Percentiles rank a stretch among this genome's conserved stretches.
phyloP scores from a whole-genome alignment of 2,113 vertebrate species.

The Parus major region DNA sequence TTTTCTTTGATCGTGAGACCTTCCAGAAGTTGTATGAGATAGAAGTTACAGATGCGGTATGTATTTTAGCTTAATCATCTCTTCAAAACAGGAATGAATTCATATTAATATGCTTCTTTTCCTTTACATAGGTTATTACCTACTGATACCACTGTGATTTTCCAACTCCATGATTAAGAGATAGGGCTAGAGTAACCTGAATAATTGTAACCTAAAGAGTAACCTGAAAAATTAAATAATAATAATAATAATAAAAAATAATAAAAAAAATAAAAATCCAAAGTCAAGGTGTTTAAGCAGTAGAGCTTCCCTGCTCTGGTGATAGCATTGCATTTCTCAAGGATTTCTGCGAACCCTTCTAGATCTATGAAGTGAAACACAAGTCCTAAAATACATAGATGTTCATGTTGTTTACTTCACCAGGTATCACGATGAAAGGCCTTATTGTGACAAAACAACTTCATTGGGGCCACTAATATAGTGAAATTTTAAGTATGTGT shows the following conservation, averaged over 20 bases:
- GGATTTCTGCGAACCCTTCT: not conserved
- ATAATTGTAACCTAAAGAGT: not conserved
- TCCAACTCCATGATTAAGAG: not conserved
- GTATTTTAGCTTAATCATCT: constrained; percentile 50
- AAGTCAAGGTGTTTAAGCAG: not conserved
- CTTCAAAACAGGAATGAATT: not conserved
- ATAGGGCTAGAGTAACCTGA: not conserved
- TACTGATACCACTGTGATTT: not conserved
- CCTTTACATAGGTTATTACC: not conserved
- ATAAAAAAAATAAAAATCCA: too few species aligned
- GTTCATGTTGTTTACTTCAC: not conserved
- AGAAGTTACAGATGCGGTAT: constrained; percentile 90
- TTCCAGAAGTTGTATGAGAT: constrained; percentile 91
- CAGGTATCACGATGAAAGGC: not conserved
- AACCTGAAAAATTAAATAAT: too few species aligned
- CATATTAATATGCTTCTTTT: not conserved
- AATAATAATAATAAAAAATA: too few species aligned
- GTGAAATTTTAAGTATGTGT: not conserved
- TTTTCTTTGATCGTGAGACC: constrained; percentile 87
- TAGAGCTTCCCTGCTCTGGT: not conserved
- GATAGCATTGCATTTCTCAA: not conserved
- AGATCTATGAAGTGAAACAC: not conserved
- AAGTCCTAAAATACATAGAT: not conserved
- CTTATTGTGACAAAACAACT: not conserved
- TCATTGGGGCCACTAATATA: not conserved